A percentile compares a stretch with the other conserved stretches of the same genome.
Conservation (phyloP, 2,888 invertebrate genomes). For the Leptinotarsa peninsularis region DNA sequence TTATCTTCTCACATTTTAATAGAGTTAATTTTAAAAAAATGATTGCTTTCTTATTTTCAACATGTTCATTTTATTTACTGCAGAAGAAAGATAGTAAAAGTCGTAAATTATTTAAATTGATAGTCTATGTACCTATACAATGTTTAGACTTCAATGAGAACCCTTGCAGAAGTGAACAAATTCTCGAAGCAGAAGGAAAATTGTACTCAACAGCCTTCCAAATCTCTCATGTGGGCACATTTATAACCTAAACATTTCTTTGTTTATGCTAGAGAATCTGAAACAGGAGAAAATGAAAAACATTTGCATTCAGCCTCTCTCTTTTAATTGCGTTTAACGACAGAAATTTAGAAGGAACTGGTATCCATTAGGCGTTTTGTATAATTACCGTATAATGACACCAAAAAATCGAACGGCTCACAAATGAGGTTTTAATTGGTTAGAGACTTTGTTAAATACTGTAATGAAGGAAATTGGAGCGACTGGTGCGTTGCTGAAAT, state of each 20-base stretch:
- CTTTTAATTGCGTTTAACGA: constrained; percentile 13
- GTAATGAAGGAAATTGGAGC: constrained; percentile 1
- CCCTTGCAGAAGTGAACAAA: not conserved
- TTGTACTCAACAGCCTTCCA: not conserved
- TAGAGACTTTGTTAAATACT: constrained; percentile 1
- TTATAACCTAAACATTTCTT: constrained; percentile 24
- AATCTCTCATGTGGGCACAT: constrained; percentile 15
- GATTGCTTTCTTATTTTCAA: no score
- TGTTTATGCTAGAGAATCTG: constrained; percentile 4
- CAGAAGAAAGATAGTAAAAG: no score
- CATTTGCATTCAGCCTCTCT: constrained; percentile 12
- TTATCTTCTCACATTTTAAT: no score
- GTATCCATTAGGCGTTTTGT: constrained; percentile 15
- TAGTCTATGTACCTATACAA: no score
- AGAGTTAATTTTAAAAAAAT: no score
- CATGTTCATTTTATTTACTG: no score
- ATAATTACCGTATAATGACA: constrained; percentile 9
- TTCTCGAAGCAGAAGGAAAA: not conserved
- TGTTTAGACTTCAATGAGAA: no score
- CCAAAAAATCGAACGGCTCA: not conserved
- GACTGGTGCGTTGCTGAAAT: not conserved
- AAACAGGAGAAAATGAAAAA: constrained; percentile 9
- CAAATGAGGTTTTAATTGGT: constrained; percentile 18
- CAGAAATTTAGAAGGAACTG: constrained; percentile 18
- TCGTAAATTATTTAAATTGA: no score